Base-by-base conservation (phyloP, 2,888 invertebrate species). In the Isotomurus palustris region DNA sequence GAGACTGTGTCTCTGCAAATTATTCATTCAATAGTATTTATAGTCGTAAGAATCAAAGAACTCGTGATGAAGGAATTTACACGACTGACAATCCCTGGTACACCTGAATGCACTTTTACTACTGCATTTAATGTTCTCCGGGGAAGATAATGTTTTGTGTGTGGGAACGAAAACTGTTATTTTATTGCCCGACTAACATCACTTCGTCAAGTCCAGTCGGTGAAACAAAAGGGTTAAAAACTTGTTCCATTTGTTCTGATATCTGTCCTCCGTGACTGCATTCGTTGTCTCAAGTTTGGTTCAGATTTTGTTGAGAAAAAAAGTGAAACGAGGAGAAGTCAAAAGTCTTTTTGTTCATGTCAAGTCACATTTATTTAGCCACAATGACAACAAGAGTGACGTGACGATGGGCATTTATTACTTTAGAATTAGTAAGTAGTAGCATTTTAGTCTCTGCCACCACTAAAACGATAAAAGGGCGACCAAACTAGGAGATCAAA, bases 171-270 rank as follows among this genome's bases (percentile, higher is more conserved):
- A 49, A 49, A 49, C 49, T 32, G 49, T 49, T 49, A 49, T 49
- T 49, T 49, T 49, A 49, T 49, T 49, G 36, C 49, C 27, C 27
- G 47, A 28, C 19, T 49, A 49, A 49, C 49, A 49, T 35, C 32
- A 49, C 22, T 49, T 19, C 19, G 35, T 14, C 28, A 32, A 35
- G 49, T 10, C 12, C n/a, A 28, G 25, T 19, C 35, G 35, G 21
- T 22, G 35, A 49, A 49, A 49, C 49, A 49, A 49, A 49, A 28
- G 44, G 28, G 28, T 17, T 24, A n/a, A 53, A 61, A 58, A 62
- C 62, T 62, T 58, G 62, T 62, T 62, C 62, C 62, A 62, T 62
- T 62, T 62, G 62, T 58, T 62, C 58, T 62, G 58, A 62, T 62
- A 61, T 57, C 57, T 51, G 54, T 61, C 54, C 51, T 51, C 47